Conservation (phyloP, 2,888 invertebrate genomes). For the Cactoblastis cactorum region DNA sequence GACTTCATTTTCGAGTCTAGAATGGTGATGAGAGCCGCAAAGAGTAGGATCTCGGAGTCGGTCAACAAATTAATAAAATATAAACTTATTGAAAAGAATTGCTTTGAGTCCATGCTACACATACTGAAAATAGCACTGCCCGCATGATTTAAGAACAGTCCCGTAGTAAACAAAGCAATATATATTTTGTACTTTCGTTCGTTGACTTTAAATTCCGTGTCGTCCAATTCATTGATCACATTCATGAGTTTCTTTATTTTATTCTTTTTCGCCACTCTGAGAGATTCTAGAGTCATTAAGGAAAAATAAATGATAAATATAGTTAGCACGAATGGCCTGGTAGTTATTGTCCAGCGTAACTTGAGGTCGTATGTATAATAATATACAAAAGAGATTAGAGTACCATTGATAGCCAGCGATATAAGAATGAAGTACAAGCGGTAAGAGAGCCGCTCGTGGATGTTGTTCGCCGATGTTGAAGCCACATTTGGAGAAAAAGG, state of each 20-base stretch:
- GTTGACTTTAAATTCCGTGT: not conserved
- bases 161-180: not conserved
- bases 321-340: not conserved
- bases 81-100: not conserved
- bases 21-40: not conserved
- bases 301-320: not conserved
- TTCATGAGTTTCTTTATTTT: conserved; percentile 1
- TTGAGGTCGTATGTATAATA: not conserved
- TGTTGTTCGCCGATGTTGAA: not conserved
- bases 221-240: not conserved
- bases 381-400: not conserved
- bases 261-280: not conserved
- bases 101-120: not conserved
- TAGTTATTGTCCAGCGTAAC: not conserved
- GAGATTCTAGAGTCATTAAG: not conserved
- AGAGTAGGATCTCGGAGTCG: not conserved
- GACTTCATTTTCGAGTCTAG: not conserved
- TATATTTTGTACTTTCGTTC: not conserved
- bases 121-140: not conserved
- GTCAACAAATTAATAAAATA: not conserved
- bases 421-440: not conserved
- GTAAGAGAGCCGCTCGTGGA: not conserved
- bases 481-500: not conserved
- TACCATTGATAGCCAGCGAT: not conserved
- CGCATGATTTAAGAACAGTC: not conserved